Percentiles rank a stretch among this genome's conserved stretches.
Evolutionary conservation across 2,113 vertebrate species (phyloP).

Genomic region (Rhizomys pruinosus): DNA sequence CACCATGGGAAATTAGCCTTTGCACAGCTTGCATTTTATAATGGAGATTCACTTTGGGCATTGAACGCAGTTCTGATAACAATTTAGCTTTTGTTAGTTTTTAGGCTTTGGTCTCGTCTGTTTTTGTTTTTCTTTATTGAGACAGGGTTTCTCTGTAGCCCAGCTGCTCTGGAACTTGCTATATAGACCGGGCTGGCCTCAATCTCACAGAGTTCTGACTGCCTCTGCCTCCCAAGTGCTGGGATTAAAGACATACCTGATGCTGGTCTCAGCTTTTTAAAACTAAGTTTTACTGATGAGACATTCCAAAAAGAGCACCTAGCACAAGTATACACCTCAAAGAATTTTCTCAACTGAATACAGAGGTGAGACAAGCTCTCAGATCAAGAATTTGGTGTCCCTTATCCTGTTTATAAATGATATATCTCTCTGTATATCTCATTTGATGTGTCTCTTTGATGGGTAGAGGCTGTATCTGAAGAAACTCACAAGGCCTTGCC

Average conservation of each 20-base stretch:
- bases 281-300: constrained; percentile 48
- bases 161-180: no score
- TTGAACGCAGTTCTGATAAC: background rate
- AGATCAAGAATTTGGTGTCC: constrained; percentile 1
- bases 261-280: constrained; percentile 27
- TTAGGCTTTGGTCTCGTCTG: background rate
- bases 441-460: background rate
- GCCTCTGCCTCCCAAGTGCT: no score
- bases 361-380: background rate
- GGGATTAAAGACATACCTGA: no score
- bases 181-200: no score
- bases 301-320: background rate
- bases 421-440: background rate
- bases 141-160: no score
- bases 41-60: background rate
- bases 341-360: background rate
- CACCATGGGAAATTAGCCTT: background rate
- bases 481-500: background rate
- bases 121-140: no score
- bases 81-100: background rate
- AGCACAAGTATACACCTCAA: background rate
- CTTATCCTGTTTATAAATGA: background rate
- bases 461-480: background rate
- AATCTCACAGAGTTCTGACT: no score
- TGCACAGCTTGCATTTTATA: background rate